Percentiles rank a stretch among this genome's conserved stretches.
phyloP scores from a whole-genome alignment of 2,113 vertebrate genomes.

The Archilochus colubris region DNA sequence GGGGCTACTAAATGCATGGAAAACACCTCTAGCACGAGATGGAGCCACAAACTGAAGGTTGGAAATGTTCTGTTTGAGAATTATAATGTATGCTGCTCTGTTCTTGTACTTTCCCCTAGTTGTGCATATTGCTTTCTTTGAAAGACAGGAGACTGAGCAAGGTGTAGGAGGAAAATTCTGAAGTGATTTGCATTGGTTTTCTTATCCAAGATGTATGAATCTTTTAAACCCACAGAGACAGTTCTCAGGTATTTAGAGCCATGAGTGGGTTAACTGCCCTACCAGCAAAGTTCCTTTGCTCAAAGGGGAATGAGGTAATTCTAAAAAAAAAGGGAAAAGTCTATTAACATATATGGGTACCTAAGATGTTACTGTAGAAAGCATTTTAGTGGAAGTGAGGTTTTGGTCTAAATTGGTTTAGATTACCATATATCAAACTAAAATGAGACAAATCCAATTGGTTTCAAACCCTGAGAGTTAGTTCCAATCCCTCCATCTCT shows the following conservation, averaged over 20 bases:
- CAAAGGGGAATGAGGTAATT: neutral
- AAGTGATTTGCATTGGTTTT: neutral
- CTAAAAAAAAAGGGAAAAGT: neutral
- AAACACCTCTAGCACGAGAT: neutral
- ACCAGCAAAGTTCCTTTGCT: neutral
- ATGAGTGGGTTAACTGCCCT: neutral
- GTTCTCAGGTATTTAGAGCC: neutral
- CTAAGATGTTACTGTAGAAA: neutral
- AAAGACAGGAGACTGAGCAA: neutral
- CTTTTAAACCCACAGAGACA: neutral
- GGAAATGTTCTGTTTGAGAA: neutral
- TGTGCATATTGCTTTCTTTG: neutral
- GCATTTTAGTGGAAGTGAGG: neutral
- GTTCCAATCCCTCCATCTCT: neutral
- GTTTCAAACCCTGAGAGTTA: neutral
- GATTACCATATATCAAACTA: neutral
- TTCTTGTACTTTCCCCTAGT: neutral
- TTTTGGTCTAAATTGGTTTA: neutral
- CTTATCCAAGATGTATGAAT: neutral
- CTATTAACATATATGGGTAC: neutral
- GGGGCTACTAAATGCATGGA: neutral
- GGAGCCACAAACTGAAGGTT: neutral
- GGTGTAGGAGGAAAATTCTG: neutral
- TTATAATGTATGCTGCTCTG: neutral
- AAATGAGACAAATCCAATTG: accelerated